Evolutionary conservation across 2,888 invertebrate species (phyloP).

Genomic region (Caenorhabditis wallacei): DNA sequence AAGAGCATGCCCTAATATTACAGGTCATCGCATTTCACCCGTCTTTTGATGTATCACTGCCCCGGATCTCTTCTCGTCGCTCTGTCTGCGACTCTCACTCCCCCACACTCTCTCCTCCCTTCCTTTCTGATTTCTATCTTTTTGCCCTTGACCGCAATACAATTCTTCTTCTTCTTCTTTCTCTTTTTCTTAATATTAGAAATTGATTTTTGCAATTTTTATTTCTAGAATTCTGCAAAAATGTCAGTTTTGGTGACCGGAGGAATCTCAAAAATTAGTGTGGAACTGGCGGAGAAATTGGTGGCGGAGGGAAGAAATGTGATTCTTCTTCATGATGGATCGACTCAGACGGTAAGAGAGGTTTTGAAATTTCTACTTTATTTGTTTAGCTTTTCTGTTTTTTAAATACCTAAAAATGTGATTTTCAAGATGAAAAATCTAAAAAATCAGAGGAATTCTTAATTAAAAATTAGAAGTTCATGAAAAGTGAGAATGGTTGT

Average conservation of each 20-base stretch:
- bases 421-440: too few species aligned
- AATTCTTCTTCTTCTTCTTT: not conserved
- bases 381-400: not conserved
- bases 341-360: conserved; percentile 27
- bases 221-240: conserved; percentile 1
- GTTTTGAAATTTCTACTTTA: too few species aligned
- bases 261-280: conserved; percentile 47
- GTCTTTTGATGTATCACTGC: conserved; percentile 14
- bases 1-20: not conserved
- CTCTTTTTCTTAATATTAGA: conserved; percentile 2
- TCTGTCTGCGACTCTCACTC: conserved; percentile 2
- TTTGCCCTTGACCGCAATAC: conserved; percentile 53
- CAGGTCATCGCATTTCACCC: too few species aligned
- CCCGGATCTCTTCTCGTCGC: conserved; percentile 20
- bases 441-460: too few species aligned
- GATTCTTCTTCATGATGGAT: conserved; percentile 32
- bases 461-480: too few species aligned
- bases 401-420: too few species aligned
- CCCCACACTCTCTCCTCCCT: not conserved
- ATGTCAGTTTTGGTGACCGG: conserved; percentile 57
- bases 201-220: conserved; percentile 1
- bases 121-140: conserved; percentile 11
- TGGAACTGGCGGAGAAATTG: conserved; percentile 28
- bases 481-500: too few species aligned
- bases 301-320: conserved; percentile 19